Conservation (phyloP, 2,113 vertebrate genomes). For the Phalacrocorax pelagicus region DNA sequence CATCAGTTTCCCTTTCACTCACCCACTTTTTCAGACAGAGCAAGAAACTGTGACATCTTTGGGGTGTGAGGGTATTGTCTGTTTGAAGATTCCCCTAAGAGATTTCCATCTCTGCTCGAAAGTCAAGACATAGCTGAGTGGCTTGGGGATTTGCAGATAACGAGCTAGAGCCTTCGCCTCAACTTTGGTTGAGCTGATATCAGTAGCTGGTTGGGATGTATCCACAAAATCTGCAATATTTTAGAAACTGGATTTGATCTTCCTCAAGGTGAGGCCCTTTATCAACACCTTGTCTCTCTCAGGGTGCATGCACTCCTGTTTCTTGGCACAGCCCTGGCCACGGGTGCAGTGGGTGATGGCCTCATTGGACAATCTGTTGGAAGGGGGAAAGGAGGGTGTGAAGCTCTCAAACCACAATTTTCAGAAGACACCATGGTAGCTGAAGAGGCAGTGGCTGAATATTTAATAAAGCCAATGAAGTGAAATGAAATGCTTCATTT, state of each 20-base stretch:
- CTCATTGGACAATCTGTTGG: background rate
- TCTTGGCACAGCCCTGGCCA: background rate
- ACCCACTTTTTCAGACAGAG: background rate
- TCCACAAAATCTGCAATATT: background rate
- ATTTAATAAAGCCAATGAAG: constrained; percentile 1
- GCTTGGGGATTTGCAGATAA: background rate
- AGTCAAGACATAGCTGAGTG: background rate
- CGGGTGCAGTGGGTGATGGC: background rate
- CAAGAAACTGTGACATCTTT: background rate
- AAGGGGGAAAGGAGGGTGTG: background rate
- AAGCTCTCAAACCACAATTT: background rate
- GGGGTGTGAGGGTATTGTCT: background rate
- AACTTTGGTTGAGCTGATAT: background rate
- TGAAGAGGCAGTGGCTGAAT: background rate
- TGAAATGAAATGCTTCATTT: background rate
- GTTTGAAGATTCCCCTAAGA: background rate
- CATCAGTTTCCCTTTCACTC: background rate
- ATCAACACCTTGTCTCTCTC: background rate
- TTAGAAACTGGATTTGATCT: background rate
- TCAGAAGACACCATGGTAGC: background rate
- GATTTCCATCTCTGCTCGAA: background rate
- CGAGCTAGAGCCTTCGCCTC: background rate
- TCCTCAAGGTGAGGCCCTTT: background rate
- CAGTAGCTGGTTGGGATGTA: rapidly evolving
- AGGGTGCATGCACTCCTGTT: background rate